Evolutionary conservation across 1,140 invertebrate genomes (phyloP).

Genomic region (Stenopsyche tienmushanensis): DNA sequence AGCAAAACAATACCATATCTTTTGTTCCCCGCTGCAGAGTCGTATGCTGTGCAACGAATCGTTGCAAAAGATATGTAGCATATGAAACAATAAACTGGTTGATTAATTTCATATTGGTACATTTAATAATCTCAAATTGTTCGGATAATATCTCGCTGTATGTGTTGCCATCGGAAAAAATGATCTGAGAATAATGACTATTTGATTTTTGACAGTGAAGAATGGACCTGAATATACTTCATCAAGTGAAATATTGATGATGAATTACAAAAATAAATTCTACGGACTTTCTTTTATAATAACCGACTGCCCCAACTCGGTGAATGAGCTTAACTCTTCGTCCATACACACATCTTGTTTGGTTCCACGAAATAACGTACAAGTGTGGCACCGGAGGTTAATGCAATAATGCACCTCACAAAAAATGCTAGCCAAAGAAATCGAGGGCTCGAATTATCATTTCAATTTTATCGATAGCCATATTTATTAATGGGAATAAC

Average conservation of each 20-base stretch:
- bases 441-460: too few relatives aligned
- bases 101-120: conserved; percentile 29
- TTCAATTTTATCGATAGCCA: too few relatives aligned
- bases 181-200: conserved; percentile 27
- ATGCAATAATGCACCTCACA: too few relatives aligned
- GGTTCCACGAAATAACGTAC: too few relatives aligned
- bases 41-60: background rate
- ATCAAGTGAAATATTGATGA: conserved; percentile 32
- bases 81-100: conserved; percentile 23
- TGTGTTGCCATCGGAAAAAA: conserved; percentile 5
- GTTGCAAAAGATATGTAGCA: background rate
- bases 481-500: too few relatives aligned
- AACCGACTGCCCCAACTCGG: conserved; percentile 2
- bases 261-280: conserved; percentile 28
- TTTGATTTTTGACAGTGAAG: conserved; percentile 32
- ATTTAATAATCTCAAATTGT: conserved; percentile 28
- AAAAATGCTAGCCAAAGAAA: too few relatives aligned
- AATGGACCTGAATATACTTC: conserved; percentile 29
- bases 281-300: conserved; percentile 21
- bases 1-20: background rate
- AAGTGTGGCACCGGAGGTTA: too few relatives aligned
- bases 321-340: too few relatives aligned
- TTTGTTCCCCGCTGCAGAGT: background rate
- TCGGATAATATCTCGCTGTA: conserved; percentile 14
- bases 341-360: too few relatives aligned